Evolutionary conservation across 2,888 invertebrate species (phyloP).

Genomic region (Mythimna albipuncta): DNA sequence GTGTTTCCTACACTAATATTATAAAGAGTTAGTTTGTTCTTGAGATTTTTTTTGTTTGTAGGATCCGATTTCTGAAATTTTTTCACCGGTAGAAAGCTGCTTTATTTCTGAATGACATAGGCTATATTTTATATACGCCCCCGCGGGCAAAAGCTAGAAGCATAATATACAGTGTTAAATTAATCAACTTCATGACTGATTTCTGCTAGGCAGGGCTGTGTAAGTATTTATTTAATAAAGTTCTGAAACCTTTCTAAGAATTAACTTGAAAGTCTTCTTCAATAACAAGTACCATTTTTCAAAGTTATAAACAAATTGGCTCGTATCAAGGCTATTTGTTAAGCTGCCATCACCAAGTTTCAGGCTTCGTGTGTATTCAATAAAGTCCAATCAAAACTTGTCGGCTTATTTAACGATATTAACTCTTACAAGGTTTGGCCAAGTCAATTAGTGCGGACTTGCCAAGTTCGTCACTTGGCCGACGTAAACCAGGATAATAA

Average conservation of each 20-base stretch:
- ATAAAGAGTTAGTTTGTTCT: no score
- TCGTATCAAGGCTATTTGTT: slow-evolving; percentile 32
- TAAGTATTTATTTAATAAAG: not conserved
- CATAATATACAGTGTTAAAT: no score
- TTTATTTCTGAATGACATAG: no score
- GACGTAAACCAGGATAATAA: slow-evolving; percentile 44
- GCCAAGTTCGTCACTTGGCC: slow-evolving; percentile 42
- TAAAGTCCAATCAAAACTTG: slow-evolving; percentile 58
- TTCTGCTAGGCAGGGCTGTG: not conserved
- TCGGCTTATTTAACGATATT: slow-evolving; percentile 57
- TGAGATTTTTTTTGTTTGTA: no score
- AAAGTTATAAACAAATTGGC: slow-evolving; percentile 45
- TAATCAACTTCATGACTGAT: not conserved
- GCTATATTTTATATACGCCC: no score
- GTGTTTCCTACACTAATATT: no score
- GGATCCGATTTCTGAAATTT: no score
- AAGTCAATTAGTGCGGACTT: slow-evolving; percentile 47
- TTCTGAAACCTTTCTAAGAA: slow-evolving; percentile 5
- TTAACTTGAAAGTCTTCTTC: not conserved
- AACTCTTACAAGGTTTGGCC: slow-evolving; percentile 46
- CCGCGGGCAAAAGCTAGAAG: no score
- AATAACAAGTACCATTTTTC: slow-evolving; percentile 24
- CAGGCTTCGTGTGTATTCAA: slow-evolving; percentile 50
- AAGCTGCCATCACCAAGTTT: slow-evolving; percentile 36
- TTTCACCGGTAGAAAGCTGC: no score